A percentile compares a stretch with the other conserved stretches of the same genome.
phyloP scores from a whole-genome alignment of 2,797 vertebrate genomes.

The Falco novaeseelandiae region DNA sequence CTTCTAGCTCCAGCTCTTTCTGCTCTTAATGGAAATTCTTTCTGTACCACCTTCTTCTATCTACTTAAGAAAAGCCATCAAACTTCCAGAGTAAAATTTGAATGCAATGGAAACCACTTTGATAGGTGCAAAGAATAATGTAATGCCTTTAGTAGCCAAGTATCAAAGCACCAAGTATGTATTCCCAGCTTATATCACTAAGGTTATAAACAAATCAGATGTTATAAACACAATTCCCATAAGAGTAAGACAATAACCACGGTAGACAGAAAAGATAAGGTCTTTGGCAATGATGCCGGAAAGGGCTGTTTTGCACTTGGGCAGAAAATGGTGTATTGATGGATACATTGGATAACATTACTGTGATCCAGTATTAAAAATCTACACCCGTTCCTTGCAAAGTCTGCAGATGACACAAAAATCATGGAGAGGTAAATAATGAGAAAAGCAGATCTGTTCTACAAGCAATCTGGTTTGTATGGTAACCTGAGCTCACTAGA shows the following conservation, averaged over 20 bases:
- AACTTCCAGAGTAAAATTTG: neutral
- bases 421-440: constrained; percentile 6
- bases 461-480: neutral
- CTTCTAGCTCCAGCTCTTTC: neutral
- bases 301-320: neutral
- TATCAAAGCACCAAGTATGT: neutral
- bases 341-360: neutral
- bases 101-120: neutral
- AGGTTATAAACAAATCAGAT: neutral
- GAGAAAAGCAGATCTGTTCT: constrained; percentile 41
- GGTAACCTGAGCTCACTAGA: neutral
- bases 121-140: neutral
- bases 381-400: neutral
- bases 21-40: neutral
- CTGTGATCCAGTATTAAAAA: neutral
- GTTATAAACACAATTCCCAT: neutral
- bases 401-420: constrained; percentile 23
- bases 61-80: neutral
- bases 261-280: neutral
- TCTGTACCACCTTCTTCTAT: neutral
- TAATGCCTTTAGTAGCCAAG: neutral
- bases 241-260: neutral
- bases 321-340: neutral
- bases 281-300: neutral
- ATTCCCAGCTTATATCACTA: neutral